Evolutionary conservation across 2,797 vertebrate genomes (phyloP).

Genomic region (Synanceia verrucosa): DNA sequence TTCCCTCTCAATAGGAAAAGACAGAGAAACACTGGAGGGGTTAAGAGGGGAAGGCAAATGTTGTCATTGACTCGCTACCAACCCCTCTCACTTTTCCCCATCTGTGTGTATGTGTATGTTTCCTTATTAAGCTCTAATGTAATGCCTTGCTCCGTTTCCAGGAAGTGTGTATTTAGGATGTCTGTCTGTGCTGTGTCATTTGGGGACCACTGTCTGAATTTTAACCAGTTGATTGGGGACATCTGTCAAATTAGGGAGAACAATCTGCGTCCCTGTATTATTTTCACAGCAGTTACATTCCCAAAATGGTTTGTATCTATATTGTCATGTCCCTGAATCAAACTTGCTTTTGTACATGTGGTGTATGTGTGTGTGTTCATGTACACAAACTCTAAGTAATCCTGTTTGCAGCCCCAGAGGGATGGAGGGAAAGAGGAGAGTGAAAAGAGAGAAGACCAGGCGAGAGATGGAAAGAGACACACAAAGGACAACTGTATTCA

Average conservation of each 20-base stretch:
- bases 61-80: slow-evolving; percentile 66
- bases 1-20: slow-evolving; percentile 58
- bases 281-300: slow-evolving; percentile 44
- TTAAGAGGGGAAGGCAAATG: slow-evolving; percentile 57
- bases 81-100: slow-evolving; percentile 40
- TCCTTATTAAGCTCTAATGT: slow-evolving; percentile 52
- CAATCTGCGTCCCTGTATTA: slow-evolving; percentile 13
- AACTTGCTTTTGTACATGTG: slow-evolving; percentile 12
- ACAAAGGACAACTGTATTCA: slow-evolving; percentile 68
- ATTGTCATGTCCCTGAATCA: slow-evolving; percentile 17
- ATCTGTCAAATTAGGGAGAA: slow-evolving; percentile 39
- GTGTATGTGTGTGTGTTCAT: slow-evolving; percentile 1
- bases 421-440: slow-evolving; percentile 26
- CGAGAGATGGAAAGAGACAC: slow-evolving; percentile 54
- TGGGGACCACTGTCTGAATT: slow-evolving; percentile 24
- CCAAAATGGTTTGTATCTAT: slow-evolving; percentile 9
- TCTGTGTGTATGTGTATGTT: slow-evolving; percentile 34
- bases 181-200: slow-evolving; percentile 21
- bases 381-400: slow-evolving; percentile 45
- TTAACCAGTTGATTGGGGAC: slow-evolving; percentile 37
- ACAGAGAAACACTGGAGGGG: slow-evolving; percentile 19
- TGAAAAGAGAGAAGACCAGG: slow-evolving; percentile 50
- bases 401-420: slow-evolving; percentile 42
- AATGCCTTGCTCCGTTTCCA: slow-evolving; percentile 40
- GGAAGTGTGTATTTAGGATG: slow-evolving; percentile 40